Conservation (phyloP, 2,113 vertebrate genomes). For the Nothobranchius kuhntae region DNA sequence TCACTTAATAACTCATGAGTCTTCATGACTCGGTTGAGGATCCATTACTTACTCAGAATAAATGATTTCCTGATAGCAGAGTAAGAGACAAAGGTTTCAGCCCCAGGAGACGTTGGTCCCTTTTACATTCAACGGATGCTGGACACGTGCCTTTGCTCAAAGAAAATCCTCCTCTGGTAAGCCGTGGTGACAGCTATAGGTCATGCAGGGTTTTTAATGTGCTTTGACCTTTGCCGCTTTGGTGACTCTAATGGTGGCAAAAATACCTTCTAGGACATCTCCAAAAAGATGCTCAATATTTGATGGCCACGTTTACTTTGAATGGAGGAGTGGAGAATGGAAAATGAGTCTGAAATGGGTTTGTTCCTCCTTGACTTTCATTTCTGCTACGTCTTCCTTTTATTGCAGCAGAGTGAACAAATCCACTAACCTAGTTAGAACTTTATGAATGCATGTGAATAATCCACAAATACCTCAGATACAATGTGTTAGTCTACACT, state of each 20-base stretch:
- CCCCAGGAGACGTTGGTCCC: constrained; percentile 32
- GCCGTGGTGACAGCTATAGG: constrained; percentile 39
- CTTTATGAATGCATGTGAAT: neutral
- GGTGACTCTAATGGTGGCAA: constrained; percentile 49
- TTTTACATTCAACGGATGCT: constrained; percentile 51
- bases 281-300: constrained; percentile 57
- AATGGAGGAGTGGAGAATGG: constrained; percentile 9
- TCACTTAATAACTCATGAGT: constrained; percentile 72
- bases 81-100: constrained; percentile 42
- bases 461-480: no score
- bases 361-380: neutral
- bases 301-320: constrained; percentile 47
- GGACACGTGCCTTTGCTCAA: constrained; percentile 28
- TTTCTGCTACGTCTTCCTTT: neutral
- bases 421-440: neutral
- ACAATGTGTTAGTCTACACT: no score
- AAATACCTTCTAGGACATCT: constrained; percentile 42
- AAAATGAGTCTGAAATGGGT: constrained; percentile 15
- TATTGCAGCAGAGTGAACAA: neutral
- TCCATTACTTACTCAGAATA: constrained; percentile 56
- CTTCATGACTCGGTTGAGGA: constrained; percentile 26
- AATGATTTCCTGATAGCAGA: constrained; percentile 44
- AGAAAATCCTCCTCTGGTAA: constrained; percentile 10
- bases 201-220: constrained; percentile 45
- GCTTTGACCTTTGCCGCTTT: constrained; percentile 59